phyloP scores from a whole-genome alignment of 2,888 invertebrate genomes.

The Entomobrya multifasciata region DNA sequence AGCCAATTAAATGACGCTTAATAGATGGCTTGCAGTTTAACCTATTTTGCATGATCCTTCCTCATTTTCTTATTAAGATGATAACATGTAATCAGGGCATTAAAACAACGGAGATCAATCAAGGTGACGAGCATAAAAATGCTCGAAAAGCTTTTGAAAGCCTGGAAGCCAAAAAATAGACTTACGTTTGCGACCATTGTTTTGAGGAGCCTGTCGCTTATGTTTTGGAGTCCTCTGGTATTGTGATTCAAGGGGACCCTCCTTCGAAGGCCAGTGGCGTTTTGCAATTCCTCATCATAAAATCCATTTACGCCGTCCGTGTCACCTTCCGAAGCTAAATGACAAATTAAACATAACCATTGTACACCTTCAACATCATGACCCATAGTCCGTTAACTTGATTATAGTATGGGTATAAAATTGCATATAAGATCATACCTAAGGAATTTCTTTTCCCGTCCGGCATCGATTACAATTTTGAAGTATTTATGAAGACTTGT shows the following conservation, averaged over 20 bases:
- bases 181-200: slow-evolving; percentile 72
- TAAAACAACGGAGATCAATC: too few species aligned
- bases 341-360: slow-evolving; percentile 13
- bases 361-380: too few species aligned
- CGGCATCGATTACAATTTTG: slow-evolving; percentile 60
- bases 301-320: slow-evolving; percentile 60
- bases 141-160: too few species aligned
- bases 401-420: too few species aligned
- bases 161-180: not conserved
- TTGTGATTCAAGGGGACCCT: slow-evolving; percentile 49
- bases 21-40: too few species aligned
- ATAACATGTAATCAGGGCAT: too few species aligned
- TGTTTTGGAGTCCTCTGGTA: slow-evolving; percentile 33
- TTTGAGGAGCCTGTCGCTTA: slow-evolving; percentile 62
- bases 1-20: too few species aligned
- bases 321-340: slow-evolving; percentile 64
- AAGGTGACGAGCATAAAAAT: too few species aligned
- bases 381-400: too few species aligned
- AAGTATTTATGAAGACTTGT: not conserved
- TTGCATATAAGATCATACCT: slow-evolving; percentile 54
- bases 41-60: too few species aligned
- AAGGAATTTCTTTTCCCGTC: slow-evolving; percentile 68
- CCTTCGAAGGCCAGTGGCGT: slow-evolving; percentile 19
- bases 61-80: too few species aligned
- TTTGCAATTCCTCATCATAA: slow-evolving; percentile 66